A percentile compares a stretch with the other conserved stretches of the same genome.
phyloP scores from a whole-genome alignment of 2,888 invertebrate species.

The Argynnis bischoffii region DNA sequence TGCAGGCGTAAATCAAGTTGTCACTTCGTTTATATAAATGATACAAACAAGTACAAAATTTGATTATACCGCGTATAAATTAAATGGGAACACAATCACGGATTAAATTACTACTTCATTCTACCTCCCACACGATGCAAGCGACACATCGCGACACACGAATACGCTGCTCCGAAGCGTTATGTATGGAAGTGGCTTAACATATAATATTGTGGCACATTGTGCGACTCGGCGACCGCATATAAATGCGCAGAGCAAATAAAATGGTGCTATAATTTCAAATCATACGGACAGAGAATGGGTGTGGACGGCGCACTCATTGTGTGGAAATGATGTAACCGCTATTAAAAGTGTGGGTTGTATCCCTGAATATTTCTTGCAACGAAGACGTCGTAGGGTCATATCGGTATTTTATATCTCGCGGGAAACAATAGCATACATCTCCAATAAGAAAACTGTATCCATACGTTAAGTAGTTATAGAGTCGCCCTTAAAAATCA shows the following conservation, averaged over 20 bases:
- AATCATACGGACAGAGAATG: conserved; percentile 83
- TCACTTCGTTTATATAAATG: conserved; percentile 59
- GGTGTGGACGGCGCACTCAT: conserved; percentile 82
- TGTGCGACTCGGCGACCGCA: conserved; percentile 76
- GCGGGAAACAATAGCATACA: conserved; percentile 78
- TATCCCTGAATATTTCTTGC: conserved; percentile 82
- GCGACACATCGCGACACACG: conserved; percentile 60
- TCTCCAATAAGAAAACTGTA: conserved; percentile 76
- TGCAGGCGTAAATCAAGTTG: conserved; percentile 17
- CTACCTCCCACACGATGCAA: conserved; percentile 72
- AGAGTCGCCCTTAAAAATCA: conserved; percentile 66
- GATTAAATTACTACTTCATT: conserved; percentile 80
- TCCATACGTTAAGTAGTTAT: conserved; percentile 69
- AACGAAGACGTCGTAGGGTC: conserved; percentile 80
- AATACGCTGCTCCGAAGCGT: conserved; percentile 46
- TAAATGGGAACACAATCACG: conserved; percentile 80
- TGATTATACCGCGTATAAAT: conserved; percentile 78
- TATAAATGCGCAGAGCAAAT: conserved; percentile 82
- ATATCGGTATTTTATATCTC: conserved; percentile 82
- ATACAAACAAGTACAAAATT: conserved; percentile 76
- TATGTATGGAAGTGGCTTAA: conserved; percentile 72
- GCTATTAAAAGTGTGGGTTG: conserved; percentile 82
- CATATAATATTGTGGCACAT: conserved; percentile 77
- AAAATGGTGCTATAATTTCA: conserved; percentile 83
- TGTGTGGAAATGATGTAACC: conserved; percentile 83